Base-by-base conservation (phyloP, 2,113 vertebrate species). In the Odocoileus hemionus region DNA sequence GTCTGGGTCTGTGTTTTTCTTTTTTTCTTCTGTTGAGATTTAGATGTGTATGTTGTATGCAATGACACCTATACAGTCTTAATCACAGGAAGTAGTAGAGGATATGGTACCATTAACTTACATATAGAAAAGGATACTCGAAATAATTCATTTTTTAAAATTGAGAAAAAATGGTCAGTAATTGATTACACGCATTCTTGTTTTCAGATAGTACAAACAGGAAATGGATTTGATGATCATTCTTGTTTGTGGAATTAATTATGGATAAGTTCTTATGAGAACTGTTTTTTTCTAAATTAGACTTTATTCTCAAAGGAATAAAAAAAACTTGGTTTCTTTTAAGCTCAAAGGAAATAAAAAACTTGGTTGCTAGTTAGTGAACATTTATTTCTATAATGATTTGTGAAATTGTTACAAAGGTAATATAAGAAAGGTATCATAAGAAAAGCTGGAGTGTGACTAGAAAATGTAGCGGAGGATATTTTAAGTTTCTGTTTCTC, bases 111-210 rank as follows among this genome's bases (percentile, higher is more conserved):
- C 25, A 11, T 57, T 86, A 82, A 93, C 30, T 86, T 96, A 57
- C 6, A 57, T 85, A 43, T 50, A 58, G 78, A 95, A 97, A 86
- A 79, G 61, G 16, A 36, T 61, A 5, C 95, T 90, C 86, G 57
- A 78, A 79, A 86, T 55, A 80, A 39, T 78, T 80, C 11, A 30
- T 70, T 97, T 96, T 96, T 97, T 85, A 89, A 94, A 87, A 86
- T 57, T 25, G 79, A 87, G 70, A 80, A 89, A 84, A 95, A 92
- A 58, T 58, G 33, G n/a, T 85, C 2, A 80, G 9, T 93, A 86
- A 74, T 92, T 87, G n/a, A 54, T 95, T 60, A 58, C 3, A 30
- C 54, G 13, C 39, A 83, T 91, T 92, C 30, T 84, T 92, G 43
- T 87, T 91, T 97, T 96, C 12, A 89, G 15, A 33, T 39, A 95